Base-by-base conservation (phyloP, 2,888 invertebrate species). In the Rhodophaea formosa region DNA sequence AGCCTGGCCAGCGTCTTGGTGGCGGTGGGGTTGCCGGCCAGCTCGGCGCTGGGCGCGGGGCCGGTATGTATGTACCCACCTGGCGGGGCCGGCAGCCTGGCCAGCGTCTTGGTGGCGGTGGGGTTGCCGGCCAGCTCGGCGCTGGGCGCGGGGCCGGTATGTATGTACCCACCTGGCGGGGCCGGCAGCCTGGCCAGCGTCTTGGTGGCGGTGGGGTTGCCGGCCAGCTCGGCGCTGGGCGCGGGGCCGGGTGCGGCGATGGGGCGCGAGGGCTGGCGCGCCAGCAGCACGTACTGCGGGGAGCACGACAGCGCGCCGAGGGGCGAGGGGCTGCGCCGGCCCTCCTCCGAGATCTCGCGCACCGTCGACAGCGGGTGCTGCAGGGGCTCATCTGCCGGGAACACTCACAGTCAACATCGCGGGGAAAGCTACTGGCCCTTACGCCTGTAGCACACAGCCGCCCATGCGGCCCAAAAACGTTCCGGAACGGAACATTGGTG, bases 271-370 rank as follows among this genome's bases (percentile, higher is more conserved):
- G 66, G 66, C 1, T 12, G 8, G 67, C 62, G 80, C 61, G 82
- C 83, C 77, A 93, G 86, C 58, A 90, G 76, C 58, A 93, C 92
- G 74, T 93, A 93, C 69, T 92, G 92, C 56, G 88, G 88, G 12
- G 84, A 83, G 52, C 75, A 74, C 35, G 81, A 74, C 59, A 74
- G 62, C 67, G 57, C 62, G 61, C 45, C 57, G 63, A 58, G 57
- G 56, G 17, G 23, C 47, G 17, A 55, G 45, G 35, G 17, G 58
- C 57, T 59, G 51, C 67, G 59, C 8, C 74, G 65, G 0, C 75
- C 77, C 56, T 86, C 82, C 61, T 88, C 88, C 0, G 85, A 83
- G 12, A 85, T 77, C 75, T 91, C 91, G n/a, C 82, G 70, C 15
- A 86, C 79, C 8, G 80, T 82, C 44, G 74, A 74, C 46, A 84